These are phyloP conservation scores for Patella vulgata DNA, from an alignment of 1,140 invertebrate genomes.

Conservation along the genomic window DNA sequence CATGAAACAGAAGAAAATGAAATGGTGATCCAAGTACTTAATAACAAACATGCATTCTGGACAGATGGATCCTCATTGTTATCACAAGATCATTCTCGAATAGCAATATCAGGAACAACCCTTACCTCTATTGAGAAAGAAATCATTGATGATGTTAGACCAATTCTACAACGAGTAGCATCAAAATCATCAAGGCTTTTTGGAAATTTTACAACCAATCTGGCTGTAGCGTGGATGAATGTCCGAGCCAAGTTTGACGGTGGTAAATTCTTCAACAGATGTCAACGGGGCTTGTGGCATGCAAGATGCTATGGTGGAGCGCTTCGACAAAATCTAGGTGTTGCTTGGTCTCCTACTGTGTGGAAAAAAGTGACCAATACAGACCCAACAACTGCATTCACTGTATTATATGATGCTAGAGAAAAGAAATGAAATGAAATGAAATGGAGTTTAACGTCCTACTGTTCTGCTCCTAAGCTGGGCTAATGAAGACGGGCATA, in stretches of 20 bases:
- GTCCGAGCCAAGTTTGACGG: conserved; percentile 54
- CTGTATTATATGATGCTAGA: too few species aligned
- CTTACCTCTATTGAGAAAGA: too few species aligned
- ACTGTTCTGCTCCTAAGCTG: too few species aligned
- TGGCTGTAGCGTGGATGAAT: conserved; percentile 61
- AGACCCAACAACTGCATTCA: neutral
- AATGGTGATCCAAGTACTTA: too few species aligned
- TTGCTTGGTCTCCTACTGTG: neutral
- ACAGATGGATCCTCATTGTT: too few species aligned
- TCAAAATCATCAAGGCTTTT: conserved; percentile 48
- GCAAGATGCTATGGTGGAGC: conserved; percentile 11
- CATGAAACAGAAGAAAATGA: too few species aligned
- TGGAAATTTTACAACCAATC: conserved; percentile 62
- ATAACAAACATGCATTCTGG: too few species aligned
- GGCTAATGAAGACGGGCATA: too few species aligned
- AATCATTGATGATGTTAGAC: conserved; percentile 26
- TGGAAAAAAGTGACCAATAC: conserved; percentile 1
- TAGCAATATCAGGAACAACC: too few species aligned
- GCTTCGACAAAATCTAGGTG: conserved; percentile 10
- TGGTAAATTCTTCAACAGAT: conserved; percentile 50
- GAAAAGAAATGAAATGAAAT: too few species aligned
- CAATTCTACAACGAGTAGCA: conserved; percentile 31
- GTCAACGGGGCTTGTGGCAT: conserved; percentile 23
- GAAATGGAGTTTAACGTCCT: too few species aligned
- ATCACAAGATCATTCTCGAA: too few species aligned